Conservation (phyloP, 2,888 invertebrate genomes). For the Platerodrilus igneus region DNA sequence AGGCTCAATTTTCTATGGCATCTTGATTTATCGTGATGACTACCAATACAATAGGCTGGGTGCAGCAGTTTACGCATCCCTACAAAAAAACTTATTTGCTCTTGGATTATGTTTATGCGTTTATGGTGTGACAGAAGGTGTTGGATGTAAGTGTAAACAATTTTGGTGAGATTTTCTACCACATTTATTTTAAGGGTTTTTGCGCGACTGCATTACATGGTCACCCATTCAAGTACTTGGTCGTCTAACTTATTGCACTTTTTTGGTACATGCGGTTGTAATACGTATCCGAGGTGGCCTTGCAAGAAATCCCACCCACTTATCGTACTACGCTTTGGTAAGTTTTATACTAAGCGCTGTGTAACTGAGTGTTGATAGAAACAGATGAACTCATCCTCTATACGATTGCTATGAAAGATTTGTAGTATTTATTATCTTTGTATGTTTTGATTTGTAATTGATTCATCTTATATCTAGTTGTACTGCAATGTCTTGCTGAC, state of each 20-base stretch:
- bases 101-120: slow-evolving; percentile 21
- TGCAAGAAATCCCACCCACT: not conserved
- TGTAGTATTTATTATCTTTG: too few relatives aligned
- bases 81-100: slow-evolving; percentile 21
- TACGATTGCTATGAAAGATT: too few relatives aligned
- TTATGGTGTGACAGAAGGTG: slow-evolving; percentile 14
- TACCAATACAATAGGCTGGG: slow-evolving; percentile 40
- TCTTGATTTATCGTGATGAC: too few relatives aligned
- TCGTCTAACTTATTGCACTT: slow-evolving; percentile 1
- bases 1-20: not conserved
- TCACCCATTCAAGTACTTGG: slow-evolving; percentile 1
- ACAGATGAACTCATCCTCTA: too few relatives aligned
- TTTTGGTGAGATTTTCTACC: too few relatives aligned
- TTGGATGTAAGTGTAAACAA: slow-evolving; percentile 19
- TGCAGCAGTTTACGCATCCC: slow-evolving; percentile 34
- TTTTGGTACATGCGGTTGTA: not conserved
- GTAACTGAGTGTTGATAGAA: too few relatives aligned
- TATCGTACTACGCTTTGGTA: not conserved
- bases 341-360: slow-evolving; percentile 2
- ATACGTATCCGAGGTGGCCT: slow-evolving; percentile 1
- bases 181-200: slow-evolving; percentile 5
- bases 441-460: too few relatives aligned
- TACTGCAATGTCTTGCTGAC: too few relatives aligned
- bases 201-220: not conserved
- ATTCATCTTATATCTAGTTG: too few relatives aligned